Evolutionary conservation across 2,113 vertebrate genomes (phyloP).

Genomic region (Onychorhynchus coronatus): DNA sequence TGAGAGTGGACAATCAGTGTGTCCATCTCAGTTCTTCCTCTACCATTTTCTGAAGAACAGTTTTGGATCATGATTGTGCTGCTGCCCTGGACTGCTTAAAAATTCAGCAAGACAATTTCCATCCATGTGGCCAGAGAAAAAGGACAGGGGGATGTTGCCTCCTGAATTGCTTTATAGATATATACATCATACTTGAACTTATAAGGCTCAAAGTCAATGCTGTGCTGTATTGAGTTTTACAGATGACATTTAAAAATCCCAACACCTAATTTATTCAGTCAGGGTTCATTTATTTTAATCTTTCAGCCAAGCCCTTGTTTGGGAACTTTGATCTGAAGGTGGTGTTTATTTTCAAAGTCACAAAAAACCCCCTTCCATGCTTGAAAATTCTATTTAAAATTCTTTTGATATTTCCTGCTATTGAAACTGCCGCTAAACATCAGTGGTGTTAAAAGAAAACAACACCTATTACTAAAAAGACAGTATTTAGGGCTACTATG

Average conservation of each 20-base stretch:
- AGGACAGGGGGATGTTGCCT: neutral
- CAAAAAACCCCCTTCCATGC: neutral
- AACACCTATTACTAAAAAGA: constrained; percentile 2
- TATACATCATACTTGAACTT: neutral
- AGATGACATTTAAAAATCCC: constrained; percentile 22
- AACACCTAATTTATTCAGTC: constrained; percentile 29
- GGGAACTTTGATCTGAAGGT: constrained; percentile 35
- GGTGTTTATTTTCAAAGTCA: constrained; percentile 47
- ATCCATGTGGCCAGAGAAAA: neutral
- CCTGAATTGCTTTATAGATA: neutral
- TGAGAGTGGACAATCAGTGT: neutral
- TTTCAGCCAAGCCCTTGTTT: constrained; percentile 17
- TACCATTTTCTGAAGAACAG: neutral
- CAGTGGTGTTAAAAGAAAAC: neutral
- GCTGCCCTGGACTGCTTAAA: neutral
- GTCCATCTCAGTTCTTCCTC: neutral
- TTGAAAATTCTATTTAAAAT: constrained; percentile 33
- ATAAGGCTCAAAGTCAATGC: neutral
- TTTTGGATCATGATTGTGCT: neutral
- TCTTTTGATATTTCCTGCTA: constrained; percentile 10
- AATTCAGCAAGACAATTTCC: neutral
- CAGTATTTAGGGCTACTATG: neutral
- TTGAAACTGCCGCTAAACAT: neutral
- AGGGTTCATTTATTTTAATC: constrained; percentile 46
- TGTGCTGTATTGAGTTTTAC: neutral